Conservation (phyloP, 2,888 invertebrate genomes). For the Maniola hyperantus region DNA sequence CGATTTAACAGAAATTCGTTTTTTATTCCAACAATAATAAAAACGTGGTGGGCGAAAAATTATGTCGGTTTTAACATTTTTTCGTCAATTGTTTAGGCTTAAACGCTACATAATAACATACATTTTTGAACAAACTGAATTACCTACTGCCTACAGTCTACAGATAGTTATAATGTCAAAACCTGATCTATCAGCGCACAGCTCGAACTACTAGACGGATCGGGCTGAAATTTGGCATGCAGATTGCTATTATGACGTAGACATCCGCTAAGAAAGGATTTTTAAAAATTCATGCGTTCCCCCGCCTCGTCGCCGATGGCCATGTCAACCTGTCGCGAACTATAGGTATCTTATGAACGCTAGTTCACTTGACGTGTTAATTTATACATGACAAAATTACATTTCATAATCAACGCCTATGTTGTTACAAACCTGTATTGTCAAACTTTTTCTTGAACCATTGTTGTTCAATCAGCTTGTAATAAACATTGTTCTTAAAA, state of each 20-base stretch:
- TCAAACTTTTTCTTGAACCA: slow-evolving; percentile 18
- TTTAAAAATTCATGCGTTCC: too few relatives aligned
- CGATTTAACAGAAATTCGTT: neutral
- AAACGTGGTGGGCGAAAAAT: slow-evolving; percentile 8
- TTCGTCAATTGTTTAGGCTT: neutral
- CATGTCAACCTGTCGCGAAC: too few relatives aligned
- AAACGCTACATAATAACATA: neutral
- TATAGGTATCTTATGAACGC: neutral
- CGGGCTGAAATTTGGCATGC: too few relatives aligned
- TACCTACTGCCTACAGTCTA: neutral
- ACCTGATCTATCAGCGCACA: too few relatives aligned
- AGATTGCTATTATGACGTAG: too few relatives aligned
- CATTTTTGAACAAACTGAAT: slow-evolving; percentile 1
- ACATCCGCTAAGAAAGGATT: too few relatives aligned
- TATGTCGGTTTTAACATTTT: slow-evolving; percentile 1
- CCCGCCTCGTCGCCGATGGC: too few relatives aligned
- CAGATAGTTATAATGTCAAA: slow-evolving; percentile 13
- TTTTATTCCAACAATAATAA: neutral
- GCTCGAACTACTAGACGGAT: too few relatives aligned
- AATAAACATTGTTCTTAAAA: neutral
- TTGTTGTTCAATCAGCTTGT: slow-evolving; percentile 14
- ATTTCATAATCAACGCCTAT: slow-evolving; percentile 2
- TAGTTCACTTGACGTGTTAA: neutral
- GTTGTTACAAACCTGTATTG: slow-evolving; percentile 16
- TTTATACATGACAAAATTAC: neutral